Percentiles rank a stretch among this genome's conserved stretches.
Evolutionary conservation across 2,113 vertebrate species (phyloP).

Genomic region (Plecturocebus donacophilus): DNA sequence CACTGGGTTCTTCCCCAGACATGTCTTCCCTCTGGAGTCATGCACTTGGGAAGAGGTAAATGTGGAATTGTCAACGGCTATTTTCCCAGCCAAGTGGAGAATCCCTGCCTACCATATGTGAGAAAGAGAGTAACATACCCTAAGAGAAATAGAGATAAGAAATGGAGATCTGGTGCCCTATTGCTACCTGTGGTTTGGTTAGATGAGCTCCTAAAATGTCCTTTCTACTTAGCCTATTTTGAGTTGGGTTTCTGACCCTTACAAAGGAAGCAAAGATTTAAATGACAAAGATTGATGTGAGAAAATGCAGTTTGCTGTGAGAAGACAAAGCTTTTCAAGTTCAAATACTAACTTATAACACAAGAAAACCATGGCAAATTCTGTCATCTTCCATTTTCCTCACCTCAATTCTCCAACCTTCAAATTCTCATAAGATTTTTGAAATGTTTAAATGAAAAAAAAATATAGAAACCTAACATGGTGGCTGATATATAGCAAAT

Average conservation of each 20-base stretch:
- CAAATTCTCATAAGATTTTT: not conserved
- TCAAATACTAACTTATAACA: not conserved
- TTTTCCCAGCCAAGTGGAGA: not conserved
- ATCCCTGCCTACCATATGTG: accelerated
- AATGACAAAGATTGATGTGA: accelerated
- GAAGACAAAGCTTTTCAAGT: not conserved
- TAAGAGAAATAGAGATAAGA: not conserved
- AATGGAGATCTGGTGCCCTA: no score
- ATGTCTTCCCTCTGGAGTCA: not conserved
- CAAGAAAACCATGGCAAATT: not conserved
- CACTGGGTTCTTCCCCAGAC: not conserved
- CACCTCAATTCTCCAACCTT: not conserved
- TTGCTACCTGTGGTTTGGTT: not conserved
- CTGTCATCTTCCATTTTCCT: not conserved
- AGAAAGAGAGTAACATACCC: not conserved
- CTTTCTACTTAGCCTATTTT: not conserved
- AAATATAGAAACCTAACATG: not conserved
- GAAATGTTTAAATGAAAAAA: not conserved
- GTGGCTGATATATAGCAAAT: not conserved
- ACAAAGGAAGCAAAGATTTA: not conserved
- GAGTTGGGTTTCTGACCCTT: not conserved
- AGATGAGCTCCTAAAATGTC: not conserved
- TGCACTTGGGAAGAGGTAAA: not conserved
- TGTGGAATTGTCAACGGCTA: not conserved
- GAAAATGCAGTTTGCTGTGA: not conserved